phyloP scores from a whole-genome alignment of 2,113 vertebrate species.

The Anarhynchus alexandrinus region DNA sequence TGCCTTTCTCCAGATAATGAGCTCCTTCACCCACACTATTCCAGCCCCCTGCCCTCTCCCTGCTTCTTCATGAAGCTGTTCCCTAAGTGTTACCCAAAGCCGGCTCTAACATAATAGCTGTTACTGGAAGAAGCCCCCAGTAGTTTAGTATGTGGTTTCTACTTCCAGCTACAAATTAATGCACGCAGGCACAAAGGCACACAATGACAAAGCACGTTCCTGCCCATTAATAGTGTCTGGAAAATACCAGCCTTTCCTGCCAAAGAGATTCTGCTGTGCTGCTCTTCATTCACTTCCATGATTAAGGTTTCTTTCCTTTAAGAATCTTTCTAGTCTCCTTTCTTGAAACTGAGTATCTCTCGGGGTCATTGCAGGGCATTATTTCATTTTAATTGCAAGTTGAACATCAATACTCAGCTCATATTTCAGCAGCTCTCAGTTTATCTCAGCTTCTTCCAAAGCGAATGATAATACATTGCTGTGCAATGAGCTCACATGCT shows the following conservation, averaged over 20 bases:
- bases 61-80: neutral
- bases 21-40: neutral
- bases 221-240: slow-evolving; percentile 21
- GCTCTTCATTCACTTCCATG: slow-evolving; percentile 12
- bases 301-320: slow-evolving; percentile 22
- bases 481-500: slow-evolving; percentile 44
- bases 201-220: slow-evolving; percentile 19
- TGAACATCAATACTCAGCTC: slow-evolving; percentile 40
- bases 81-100: neutral
- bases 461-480: slow-evolving; percentile 34
- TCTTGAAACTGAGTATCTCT: slow-evolving; percentile 1
- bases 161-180: slow-evolving; percentile 41
- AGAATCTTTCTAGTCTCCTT: neutral
- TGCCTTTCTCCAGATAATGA: neutral
- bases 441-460: slow-evolving; percentile 30
- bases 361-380: neutral
- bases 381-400: slow-evolving; percentile 50
- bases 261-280: neutral
- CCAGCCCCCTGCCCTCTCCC: neutral
- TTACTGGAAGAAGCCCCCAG: slow-evolving; percentile 16
- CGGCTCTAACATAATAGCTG: neutral
- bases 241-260: slow-evolving; percentile 33
- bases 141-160: slow-evolving; percentile 25
- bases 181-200: slow-evolving; percentile 10
- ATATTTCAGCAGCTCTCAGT: slow-evolving; percentile 17